These are phyloP conservation scores for Globia sparganii DNA, from an alignment of 2,888 invertebrate genomes.

Conservation along the genomic window DNA sequence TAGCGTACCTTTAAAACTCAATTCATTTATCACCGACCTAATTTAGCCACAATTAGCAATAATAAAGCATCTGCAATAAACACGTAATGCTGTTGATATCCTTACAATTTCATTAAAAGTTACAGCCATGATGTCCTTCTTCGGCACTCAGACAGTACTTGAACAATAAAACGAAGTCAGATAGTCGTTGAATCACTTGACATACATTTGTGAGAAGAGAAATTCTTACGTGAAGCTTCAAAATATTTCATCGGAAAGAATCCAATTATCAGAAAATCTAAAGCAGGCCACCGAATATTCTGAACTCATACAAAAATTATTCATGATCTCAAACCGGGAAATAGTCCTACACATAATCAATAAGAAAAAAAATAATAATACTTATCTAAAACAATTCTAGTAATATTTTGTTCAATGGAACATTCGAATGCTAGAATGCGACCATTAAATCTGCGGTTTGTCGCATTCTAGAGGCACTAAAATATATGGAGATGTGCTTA, in stretches of 20 bases:
- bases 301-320: background rate
- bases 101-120: conserved; percentile 81
- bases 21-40: conserved; percentile 72
- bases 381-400: conserved; percentile 23
- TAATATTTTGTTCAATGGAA: conserved; percentile 17
- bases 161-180: conserved; percentile 84
- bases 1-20: conserved; percentile 59
- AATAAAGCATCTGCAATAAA: conserved; percentile 76
- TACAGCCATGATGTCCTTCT: conserved; percentile 82
- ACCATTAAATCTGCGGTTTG: conserved; percentile 25
- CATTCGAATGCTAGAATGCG: conserved; percentile 31
- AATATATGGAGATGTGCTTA: conserved; percentile 38
- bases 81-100: conserved; percentile 77
- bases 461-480: conserved; percentile 16
- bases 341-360: conserved; percentile 6
- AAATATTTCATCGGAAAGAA: conserved; percentile 56
- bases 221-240: conserved; percentile 65
- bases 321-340: conserved; percentile 3
- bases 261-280: background rate
- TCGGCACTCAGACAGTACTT: conserved; percentile 75
- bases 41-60: conserved; percentile 77
- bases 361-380: conserved; percentile 16
- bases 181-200: conserved; percentile 84
- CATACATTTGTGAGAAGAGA: conserved; percentile 79
- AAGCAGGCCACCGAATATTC: background rate